Conservation (phyloP, 2,888 invertebrate genomes). For the Caenorhabditis sp. region DNA sequence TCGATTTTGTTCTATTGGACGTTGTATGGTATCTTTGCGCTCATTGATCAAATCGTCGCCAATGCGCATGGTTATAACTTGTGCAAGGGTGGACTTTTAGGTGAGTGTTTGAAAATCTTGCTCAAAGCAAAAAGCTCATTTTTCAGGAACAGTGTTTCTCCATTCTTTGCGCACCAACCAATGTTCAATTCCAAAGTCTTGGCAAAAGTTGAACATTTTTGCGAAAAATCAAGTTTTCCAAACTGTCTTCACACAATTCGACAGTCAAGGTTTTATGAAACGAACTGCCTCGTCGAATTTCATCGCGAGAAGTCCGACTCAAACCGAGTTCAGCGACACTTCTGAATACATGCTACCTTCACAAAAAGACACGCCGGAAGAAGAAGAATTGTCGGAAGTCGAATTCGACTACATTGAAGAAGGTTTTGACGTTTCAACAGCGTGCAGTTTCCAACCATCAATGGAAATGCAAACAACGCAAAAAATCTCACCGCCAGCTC, state of each 20-base stretch:
- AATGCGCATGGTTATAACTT: conserved; percentile 34
- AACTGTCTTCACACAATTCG: conserved; percentile 23
- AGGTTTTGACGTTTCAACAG: conserved; percentile 17
- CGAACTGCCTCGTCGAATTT: conserved; percentile 17
- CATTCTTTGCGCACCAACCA: conserved; percentile 34
- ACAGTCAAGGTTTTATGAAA: conserved; percentile 19
- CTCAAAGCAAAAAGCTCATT: too few species aligned
- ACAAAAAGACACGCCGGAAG: neutral
- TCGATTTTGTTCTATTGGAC: conserved; percentile 45
- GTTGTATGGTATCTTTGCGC: conserved; percentile 33
- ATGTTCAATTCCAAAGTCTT: conserved; percentile 10
- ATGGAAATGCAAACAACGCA: conserved; percentile 34
- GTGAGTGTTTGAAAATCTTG: neutral
- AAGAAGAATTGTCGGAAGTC: neutral
- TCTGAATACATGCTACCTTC: conserved; percentile 7
- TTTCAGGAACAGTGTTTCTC: conserved; percentile 22
- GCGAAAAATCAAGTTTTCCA: conserved; percentile 7
- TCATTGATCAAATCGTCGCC: conserved; percentile 30
- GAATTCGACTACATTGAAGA: neutral
- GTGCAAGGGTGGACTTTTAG: conserved; percentile 19
- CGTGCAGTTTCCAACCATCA: conserved; percentile 21
- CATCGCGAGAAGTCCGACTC: conserved; percentile 18
- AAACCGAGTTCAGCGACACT: conserved; percentile 25
- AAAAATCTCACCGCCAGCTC: conserved; percentile 14
- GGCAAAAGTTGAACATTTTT: conserved; percentile 6